Evolutionary conservation across 1,140 invertebrate genomes (phyloP), one percentile per base, ranked within the genome.

Genomic region (Drosophila ananassae): DNA sequence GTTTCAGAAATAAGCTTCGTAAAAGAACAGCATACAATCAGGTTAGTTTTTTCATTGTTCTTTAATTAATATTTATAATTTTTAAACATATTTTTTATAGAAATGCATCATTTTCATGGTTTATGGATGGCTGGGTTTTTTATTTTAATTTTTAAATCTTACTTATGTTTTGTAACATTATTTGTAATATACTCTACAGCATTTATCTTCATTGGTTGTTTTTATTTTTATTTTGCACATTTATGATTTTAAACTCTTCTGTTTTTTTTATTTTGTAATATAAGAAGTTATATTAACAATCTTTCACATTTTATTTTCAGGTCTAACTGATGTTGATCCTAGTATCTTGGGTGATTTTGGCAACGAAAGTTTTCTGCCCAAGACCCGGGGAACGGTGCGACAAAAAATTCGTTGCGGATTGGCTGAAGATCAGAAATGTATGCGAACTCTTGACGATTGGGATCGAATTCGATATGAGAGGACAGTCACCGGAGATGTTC

Each of bases 361-460:
- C 44, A 89, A 85, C 37, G 82, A 85, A 17, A 89, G 83, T 7
- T 85, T 85, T 17, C 34, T 85, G 41, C 82, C 82, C 8, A 74
- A 60, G 12, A 28, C 54, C 3, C 22, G 4, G 0, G 58, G 62
- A 10, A 13, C 25, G 5, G 17, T 57, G 0, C 39, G 46, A 0
- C 78, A 82, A 25, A 1, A 2, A 0, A 56, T 85, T 2, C 60
- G 62, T 2, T 47, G 50, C 28, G 74, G 78, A 4, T 3, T 85
- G 21, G 48, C 77, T 0, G 0, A 2, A 1, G 52, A 58, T 0
- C 56, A 53, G n/a, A 66, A 52, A 8, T 21, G 28, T 3, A 22
- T 59, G 0, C 83, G 82, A 24, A 85, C 82, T 17, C 28, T 87
- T 24, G 82, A 85, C 13, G 83, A 85, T n/a, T 85, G 82, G 82